Base-by-base conservation (phyloP, 1,140 invertebrate species). In the Drosophila ohnishii region DNA sequence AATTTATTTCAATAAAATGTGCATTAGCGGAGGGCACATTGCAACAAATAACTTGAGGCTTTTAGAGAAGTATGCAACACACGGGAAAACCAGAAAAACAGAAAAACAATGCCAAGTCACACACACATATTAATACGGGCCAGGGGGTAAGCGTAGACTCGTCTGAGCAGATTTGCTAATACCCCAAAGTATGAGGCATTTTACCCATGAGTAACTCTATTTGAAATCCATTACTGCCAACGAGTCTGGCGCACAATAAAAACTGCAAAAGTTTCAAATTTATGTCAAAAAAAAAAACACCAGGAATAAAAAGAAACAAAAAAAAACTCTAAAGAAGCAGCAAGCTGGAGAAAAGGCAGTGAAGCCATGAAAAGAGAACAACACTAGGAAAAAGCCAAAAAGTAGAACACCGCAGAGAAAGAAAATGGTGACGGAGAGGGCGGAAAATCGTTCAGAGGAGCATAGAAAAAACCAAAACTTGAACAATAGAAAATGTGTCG, bases 1-100 rank as follows among this genome's bases (percentile, higher is more conserved):
- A 88, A 88, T 88, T 88, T 88, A 88, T 88, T 88, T 88, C 84
- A 88, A 88, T 88, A 88, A 88, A 88, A 88, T 88, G 84, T 88
- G 84, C 84, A 88, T 88, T 88, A 88, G 83, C 72, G 55, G 62
- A 72, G 70, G 82, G 73, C 73, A 50, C 73, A 50, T 63, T 77
- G 77, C 85, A 84, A 88, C 84, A 88, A 88, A 88, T 88, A 88
- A 84, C 84, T 88, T 80, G 63, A 84, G 66, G 84, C 84, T 88
- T 88, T 88, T 88, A 88, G 80, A 53, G 57, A 66, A 74, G 58
- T 75, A 62, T 80, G 66, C 82, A 81, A 63, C 70, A 64, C 65
- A 22, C 25, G 4, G 4, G 25, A 28, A 28, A 19, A 19, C 19
- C 19, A 19, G 19, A 19, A 19, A 28, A 28, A 37, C 84, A 47